A percentile compares a stretch with the other conserved stretches of the same genome.
phyloP scores from a whole-genome alignment of 2,888 invertebrate species.

The Drosophila siamana region DNA sequence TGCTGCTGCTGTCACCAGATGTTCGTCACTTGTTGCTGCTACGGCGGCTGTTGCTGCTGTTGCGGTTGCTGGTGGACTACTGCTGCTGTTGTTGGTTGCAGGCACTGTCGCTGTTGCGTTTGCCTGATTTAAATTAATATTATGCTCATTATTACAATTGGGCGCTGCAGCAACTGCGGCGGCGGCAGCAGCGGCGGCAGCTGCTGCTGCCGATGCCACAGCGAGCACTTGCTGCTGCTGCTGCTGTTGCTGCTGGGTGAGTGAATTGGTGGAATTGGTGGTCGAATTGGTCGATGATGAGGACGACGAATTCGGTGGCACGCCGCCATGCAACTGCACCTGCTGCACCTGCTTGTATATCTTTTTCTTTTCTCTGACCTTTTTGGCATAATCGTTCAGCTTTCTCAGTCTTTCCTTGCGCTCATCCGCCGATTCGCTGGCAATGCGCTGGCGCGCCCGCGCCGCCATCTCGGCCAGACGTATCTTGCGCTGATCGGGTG shows the following conservation, averaged over 20 bases:
- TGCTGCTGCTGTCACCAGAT: slow-evolving; percentile 59
- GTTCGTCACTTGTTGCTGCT: slow-evolving; percentile 43
- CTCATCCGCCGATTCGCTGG: slow-evolving; percentile 83
- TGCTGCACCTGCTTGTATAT: slow-evolving; percentile 75
- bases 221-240: slow-evolving; percentile 73
- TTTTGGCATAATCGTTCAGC: slow-evolving; percentile 85
- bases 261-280: slow-evolving; percentile 54
- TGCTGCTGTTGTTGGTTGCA: slow-evolving; percentile 47
- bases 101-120: slow-evolving; percentile 58
- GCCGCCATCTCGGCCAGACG: slow-evolving; percentile 85
- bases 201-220: slow-evolving; percentile 66
- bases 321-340: slow-evolving; percentile 56
- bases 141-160: slow-evolving; percentile 83
- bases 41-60: slow-evolving; percentile 56
- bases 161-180: slow-evolving; percentile 54
- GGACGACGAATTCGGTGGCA: slow-evolving; percentile 63
- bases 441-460: slow-evolving; percentile 84
- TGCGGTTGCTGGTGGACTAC: slow-evolving; percentile 18
- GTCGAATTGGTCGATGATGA: slow-evolving; percentile 68
- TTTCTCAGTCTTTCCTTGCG: slow-evolving; percentile 85
- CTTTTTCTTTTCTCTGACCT: slow-evolving; percentile 86
- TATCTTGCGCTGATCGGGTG: slow-evolving; percentile 84
- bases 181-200: slow-evolving; percentile 63
- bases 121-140: slow-evolving; percentile 84
- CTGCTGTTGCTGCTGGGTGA: slow-evolving; percentile 63